These are phyloP conservation scores for Ariopsis seemanni DNA, from an alignment of 2,113 vertebrate genomes.

Conservation along the genomic window DNA sequence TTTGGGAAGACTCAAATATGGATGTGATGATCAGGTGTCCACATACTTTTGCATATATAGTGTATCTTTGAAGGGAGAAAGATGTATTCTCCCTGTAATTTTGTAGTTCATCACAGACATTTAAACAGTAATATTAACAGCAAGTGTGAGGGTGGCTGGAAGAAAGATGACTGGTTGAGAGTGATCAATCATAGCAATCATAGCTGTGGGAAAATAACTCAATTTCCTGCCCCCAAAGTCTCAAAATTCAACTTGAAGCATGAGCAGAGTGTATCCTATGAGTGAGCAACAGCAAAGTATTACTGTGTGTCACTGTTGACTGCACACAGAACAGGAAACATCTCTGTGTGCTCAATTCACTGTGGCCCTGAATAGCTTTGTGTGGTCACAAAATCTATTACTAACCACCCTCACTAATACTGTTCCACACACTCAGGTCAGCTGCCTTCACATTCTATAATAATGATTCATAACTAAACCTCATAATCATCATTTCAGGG, in stretches of 20 bases:
- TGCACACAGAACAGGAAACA: background rate
- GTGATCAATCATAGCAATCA: background rate
- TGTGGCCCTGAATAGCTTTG: background rate
- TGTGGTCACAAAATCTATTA: background rate
- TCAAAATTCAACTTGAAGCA: background rate
- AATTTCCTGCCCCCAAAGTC: background rate
- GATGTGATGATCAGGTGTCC: background rate
- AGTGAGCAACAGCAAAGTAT: background rate
- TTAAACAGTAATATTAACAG: background rate
- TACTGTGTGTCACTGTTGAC: background rate
- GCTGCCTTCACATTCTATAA: background rate
- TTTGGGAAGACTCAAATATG: background rate
- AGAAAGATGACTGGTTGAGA: background rate
- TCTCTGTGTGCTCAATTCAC: background rate
- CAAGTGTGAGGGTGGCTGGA: background rate
- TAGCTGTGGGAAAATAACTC: background rate
- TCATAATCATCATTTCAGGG: background rate
- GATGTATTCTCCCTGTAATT: background rate
- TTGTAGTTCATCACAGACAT: background rate
- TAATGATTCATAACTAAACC: background rate
- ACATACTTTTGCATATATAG: background rate
- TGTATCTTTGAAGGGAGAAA: background rate
- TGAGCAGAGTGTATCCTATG: background rate
- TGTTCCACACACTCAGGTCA: background rate
- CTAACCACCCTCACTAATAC: background rate